Evolutionary conservation across 2,797 vertebrate species (phyloP), one percentile per base, ranked within the genome.

Genomic region (Botia almorhae): DNA sequence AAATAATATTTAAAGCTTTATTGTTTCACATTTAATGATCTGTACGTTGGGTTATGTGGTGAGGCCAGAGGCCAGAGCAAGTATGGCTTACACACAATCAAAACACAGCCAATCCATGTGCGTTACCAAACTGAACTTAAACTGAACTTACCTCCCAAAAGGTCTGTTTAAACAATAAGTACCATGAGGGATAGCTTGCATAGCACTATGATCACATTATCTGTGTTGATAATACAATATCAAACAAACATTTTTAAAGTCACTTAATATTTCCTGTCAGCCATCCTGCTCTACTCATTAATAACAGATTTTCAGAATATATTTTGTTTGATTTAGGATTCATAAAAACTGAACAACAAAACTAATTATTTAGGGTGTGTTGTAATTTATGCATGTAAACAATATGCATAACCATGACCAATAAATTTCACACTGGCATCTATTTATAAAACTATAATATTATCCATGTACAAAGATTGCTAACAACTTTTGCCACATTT

Each of bases 381-480:
- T 76, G 63, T 56, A 7, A 23, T 46, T 26, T 74, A 48, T 76
- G 3, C 16, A 29, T 76, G 64, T 76, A 76, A 76, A 76, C 74
- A 76, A 43, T 39, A 39, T 39, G 36, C 36, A 39, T 39, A 39
- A 39, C 36, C 36, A 39, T 39, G 36, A 39, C 5, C 36, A 39
- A 39, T 76, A 33, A 29, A 58, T 68, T 68, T 68, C 0, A 4
- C 74, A n/a, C 23, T 46, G 19, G 63, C 55, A 68, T 76, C 33
- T 76, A 64, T 76, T 76, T 76, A 76, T 33, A 76, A 48, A 13
- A 48, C 12, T 48, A 48, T 48, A 48, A 48, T 3, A 48, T 12
- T 13, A 14, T 14, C 10, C 55, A 26, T 65, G 7, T 10, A 55
- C 29, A 68, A 4, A 33, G 43, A 68, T 26, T 29, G n/a, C 19